Conservation (phyloP, 2,888 invertebrate genomes). For the Clusia tigrina region DNA sequence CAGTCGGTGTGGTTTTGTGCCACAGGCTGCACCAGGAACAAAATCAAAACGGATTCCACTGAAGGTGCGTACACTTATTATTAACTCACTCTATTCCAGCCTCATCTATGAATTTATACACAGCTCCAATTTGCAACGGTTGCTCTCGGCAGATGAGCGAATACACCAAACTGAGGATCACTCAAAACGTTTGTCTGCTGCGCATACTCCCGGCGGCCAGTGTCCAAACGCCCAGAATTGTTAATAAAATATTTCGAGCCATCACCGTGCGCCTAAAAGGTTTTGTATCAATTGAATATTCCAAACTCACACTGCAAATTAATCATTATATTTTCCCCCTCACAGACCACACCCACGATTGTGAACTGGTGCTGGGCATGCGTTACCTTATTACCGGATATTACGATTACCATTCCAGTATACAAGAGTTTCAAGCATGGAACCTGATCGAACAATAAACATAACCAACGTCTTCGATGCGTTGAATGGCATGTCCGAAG, state of each 20-base stretch:
- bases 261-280: slow-evolving; percentile 48
- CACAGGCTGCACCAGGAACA: slow-evolving; percentile 54
- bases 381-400: slow-evolving; percentile 54
- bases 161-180: slow-evolving; percentile 53
- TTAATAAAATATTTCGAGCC: slow-evolving; percentile 46
- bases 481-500: slow-evolving; percentile 34
- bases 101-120: too few relatives aligned
- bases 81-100: too few relatives aligned
- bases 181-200: slow-evolving; percentile 47
- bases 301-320: not conserved
- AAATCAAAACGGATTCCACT: slow-evolving; percentile 46
- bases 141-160: slow-evolving; percentile 57
- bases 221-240: slow-evolving; percentile 46
- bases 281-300: slow-evolving; percentile 27
- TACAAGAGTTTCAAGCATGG: slow-evolving; percentile 57
- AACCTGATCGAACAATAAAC: slow-evolving; percentile 46
- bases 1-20: slow-evolving; percentile 62
- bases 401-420: slow-evolving; percentile 42
- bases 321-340: not conserved
- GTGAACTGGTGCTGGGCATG: slow-evolving; percentile 52
- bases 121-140: slow-evolving; percentile 53
- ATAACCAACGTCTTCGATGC: slow-evolving; percentile 27
- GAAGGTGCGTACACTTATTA: slow-evolving; percentile 43
- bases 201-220: slow-evolving; percentile 49
- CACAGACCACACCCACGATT: slow-evolving; percentile 51